Conservation (phyloP, 2,113 vertebrate species). For the Colistium nudipinnis region DNA sequence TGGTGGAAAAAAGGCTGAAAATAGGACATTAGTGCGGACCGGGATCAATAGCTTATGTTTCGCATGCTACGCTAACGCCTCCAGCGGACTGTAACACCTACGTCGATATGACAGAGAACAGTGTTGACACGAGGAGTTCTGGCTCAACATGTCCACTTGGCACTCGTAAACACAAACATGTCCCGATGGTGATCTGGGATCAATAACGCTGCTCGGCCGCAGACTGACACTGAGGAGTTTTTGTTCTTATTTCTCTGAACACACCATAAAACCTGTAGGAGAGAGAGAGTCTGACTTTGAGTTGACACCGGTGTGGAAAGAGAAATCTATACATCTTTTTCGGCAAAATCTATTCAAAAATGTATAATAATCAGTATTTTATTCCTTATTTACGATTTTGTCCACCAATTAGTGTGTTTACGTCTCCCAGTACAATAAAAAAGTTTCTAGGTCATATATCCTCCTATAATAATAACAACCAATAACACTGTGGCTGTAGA, state of each 20-base stretch:
- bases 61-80: constrained; percentile 25
- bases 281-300: background rate
- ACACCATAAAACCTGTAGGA: background rate
- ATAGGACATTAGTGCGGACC: background rate
- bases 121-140: constrained; percentile 6
- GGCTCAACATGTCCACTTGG: background rate
- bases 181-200: constrained; percentile 1
- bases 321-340: background rate
- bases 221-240: constrained; percentile 10
- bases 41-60: constrained; percentile 11
- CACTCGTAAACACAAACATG: constrained; percentile 4
- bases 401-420: background rate
- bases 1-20: background rate
- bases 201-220: background rate
- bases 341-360: background rate
- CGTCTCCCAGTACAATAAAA: background rate
- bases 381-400: background rate
- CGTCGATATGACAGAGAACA: background rate
- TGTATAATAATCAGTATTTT: background rate
- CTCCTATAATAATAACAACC: no score
- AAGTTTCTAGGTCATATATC: no score
- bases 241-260: background rate
- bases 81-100: constrained; percentile 1
- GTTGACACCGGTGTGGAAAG: constrained; percentile 10
- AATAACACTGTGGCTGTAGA: no score